Percentiles rank a stretch among this genome's conserved stretches.
Conservation (phyloP, 2,888 invertebrate species). For the Caenorhabditis plicata region DNA sequence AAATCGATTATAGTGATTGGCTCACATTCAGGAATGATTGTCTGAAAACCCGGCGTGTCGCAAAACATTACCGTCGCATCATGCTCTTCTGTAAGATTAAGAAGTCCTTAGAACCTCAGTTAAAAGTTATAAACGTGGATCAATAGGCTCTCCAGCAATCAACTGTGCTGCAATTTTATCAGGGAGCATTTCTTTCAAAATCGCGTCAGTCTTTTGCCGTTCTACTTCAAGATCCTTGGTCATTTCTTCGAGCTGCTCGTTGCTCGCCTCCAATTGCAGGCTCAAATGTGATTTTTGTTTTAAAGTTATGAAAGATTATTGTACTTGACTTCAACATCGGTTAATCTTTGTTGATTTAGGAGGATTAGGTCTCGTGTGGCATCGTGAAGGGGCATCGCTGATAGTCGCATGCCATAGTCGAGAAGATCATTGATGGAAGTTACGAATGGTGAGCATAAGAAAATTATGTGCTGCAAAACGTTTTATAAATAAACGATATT, state of each 20-base stretch:
- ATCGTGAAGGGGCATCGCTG: slow-evolving; percentile 63
- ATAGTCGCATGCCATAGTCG: slow-evolving; percentile 59
- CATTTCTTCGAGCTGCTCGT: slow-evolving; percentile 65
- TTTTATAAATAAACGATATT: slow-evolving; percentile 3
- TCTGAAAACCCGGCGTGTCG: slow-evolving; percentile 67
- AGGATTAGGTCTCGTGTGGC: slow-evolving; percentile 64
- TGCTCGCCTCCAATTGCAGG: slow-evolving; percentile 66
- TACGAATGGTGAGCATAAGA: slow-evolving; percentile 63
- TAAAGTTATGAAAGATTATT: neutral
- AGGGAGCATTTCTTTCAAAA: slow-evolving; percentile 66
- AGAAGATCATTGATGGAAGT: slow-evolving; percentile 60
- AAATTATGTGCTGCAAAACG: slow-evolving; percentile 45
- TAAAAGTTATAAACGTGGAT: too few species aligned
- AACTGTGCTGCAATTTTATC: slow-evolving; percentile 63
- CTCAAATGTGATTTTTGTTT: slow-evolving; percentile 42
- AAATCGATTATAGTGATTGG: slow-evolving; percentile 66
- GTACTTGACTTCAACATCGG: slow-evolving; percentile 64
- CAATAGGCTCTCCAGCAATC: slow-evolving; percentile 63
- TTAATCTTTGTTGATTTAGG: slow-evolving; percentile 62
- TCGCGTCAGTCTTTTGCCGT: slow-evolving; percentile 57
- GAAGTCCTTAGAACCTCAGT: too few species aligned
- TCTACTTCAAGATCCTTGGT: slow-evolving; percentile 62
- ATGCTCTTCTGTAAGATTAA: too few species aligned
- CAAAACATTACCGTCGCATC: slow-evolving; percentile 66
- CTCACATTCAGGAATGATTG: slow-evolving; percentile 64